Percentiles rank a stretch among this genome's conserved stretches.
These are phyloP conservation scores for Popillia japonica DNA, from an alignment of 1,140 invertebrate species.

Conservation along the genomic window DNA sequence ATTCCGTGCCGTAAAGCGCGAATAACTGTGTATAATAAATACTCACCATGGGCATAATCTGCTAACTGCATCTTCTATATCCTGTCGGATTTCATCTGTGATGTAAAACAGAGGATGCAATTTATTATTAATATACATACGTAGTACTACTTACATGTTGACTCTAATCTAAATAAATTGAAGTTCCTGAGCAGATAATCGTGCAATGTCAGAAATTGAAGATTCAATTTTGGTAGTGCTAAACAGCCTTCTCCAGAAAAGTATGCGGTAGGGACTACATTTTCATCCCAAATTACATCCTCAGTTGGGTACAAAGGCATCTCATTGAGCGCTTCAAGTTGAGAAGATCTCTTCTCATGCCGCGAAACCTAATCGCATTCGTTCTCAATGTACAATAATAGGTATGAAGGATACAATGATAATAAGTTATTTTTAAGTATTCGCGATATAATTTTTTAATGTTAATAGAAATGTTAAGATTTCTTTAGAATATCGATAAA, in stretches of 20 bases:
- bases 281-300: conserved; percentile 99
- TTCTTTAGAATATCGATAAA: no score
- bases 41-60: conserved; percentile 90
- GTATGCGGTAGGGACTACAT: conserved; percentile 97
- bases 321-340: conserved; percentile 93
- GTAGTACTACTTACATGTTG: conserved; percentile 82
- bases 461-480: no score
- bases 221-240: conserved; percentile 96
- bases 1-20: no score
- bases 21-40: conserved; percentile 48
- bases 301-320: conserved; percentile 99
- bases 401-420: no score
- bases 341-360: conserved; percentile 89
- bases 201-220: conserved; percentile 98
- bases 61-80: conserved; percentile 96
- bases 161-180: conserved; percentile 96
- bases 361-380: conserved; percentile 72
- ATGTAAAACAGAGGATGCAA: conserved; percentile 48
- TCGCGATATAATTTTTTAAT: no score
- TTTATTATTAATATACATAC: conserved; percentile 29
- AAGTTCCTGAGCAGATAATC: conserved; percentile 99
- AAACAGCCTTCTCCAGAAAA: conserved; percentile 95
- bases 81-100: conserved; percentile 96
- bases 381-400: no score
- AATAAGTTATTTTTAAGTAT: no score